Percentiles rank a stretch among this genome's conserved stretches.
Conservation (phyloP, 2,888 invertebrate species). For the Fragum fragum region DNA sequence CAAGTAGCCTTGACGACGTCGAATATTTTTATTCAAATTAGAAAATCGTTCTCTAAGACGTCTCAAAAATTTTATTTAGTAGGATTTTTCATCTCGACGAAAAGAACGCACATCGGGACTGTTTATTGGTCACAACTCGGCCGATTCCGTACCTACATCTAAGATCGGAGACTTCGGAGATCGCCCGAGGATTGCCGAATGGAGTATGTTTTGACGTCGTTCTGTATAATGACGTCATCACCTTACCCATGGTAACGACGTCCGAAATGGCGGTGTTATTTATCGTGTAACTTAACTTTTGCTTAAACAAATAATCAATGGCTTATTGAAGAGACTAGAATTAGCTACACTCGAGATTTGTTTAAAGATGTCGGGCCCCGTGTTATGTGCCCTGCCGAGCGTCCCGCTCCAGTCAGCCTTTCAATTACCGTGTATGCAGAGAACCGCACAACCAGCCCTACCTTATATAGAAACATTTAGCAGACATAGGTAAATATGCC, state of each 20-base stretch:
- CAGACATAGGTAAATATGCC: conserved; percentile 8
- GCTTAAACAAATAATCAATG: neutral
- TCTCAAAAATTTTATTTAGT: no score
- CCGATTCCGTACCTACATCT: no score
- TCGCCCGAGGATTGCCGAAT: no score
- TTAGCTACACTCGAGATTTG: neutral
- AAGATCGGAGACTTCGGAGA: no score
- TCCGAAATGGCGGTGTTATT: neutral
- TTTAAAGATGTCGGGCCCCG: conserved; percentile 14
- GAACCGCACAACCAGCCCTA: neutral
- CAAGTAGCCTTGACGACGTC: no score
- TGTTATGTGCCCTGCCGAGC: conserved; percentile 20
- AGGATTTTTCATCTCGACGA: no score
- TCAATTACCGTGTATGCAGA: neutral
- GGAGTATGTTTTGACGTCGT: no score
- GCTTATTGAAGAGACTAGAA: neutral
- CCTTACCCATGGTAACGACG: neutral
- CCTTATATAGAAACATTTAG: neutral
- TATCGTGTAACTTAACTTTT: neutral
- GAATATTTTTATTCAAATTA: no score
- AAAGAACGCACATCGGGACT: no score
- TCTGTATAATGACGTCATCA: neutral
- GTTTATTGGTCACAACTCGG: no score
- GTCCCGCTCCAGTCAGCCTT: neutral
- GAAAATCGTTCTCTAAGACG: no score